Conservation (phyloP, 2,113 vertebrate species). For the Callospermophilus lateralis region DNA sequence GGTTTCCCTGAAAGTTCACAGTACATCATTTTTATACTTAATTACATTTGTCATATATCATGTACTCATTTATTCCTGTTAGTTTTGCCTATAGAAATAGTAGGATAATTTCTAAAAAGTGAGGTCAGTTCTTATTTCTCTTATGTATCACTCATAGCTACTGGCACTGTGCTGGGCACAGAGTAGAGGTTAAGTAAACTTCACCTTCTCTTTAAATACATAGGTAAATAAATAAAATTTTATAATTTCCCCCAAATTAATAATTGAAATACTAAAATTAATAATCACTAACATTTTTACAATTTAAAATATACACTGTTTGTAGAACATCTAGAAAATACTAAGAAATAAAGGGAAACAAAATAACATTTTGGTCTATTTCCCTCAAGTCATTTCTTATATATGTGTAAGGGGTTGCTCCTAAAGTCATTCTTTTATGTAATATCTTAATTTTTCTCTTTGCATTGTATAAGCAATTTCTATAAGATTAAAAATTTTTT, state of each 20-base stretch:
- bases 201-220: constrained; percentile 1
- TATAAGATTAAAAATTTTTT: constrained; percentile 33
- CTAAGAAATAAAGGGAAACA: constrained; percentile 27
- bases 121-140: neutral
- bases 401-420: neutral
- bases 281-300: neutral
- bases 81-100: neutral
- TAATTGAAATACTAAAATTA: neutral
- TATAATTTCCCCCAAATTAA: constrained; percentile 33
- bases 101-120: neutral
- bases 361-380: constrained; percentile 26
- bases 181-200: neutral
- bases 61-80: neutral
- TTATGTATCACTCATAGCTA: neutral
- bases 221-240: constrained; percentile 12
- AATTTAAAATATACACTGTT: neutral
- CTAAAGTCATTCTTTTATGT: constrained; percentile 44
- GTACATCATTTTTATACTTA: neutral
- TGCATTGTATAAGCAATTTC: constrained; percentile 45
- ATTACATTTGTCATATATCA: neutral
- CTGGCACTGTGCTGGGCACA: neutral
- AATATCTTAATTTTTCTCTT: constrained; percentile 28
- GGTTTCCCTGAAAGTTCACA: neutral
- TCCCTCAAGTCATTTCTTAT: neutral
- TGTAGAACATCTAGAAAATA: neutral